These are phyloP conservation scores for Physella acuta DNA, from an alignment of 1,140 invertebrate genomes.

Conservation along the genomic window DNA sequence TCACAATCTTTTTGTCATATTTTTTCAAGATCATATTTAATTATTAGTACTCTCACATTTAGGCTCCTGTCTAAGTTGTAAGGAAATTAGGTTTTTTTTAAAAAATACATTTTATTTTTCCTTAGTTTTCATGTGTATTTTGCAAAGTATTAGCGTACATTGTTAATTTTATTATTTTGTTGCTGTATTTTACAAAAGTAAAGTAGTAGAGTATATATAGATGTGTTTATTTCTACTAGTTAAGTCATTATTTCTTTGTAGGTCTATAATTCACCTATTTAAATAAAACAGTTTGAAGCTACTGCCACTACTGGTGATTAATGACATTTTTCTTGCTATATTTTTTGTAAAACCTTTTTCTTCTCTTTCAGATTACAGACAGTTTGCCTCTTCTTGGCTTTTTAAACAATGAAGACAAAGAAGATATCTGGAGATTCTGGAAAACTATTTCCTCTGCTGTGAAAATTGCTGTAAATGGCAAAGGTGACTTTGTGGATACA, in stretches of 20 bases:
- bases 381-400: slow-evolving; percentile 17
- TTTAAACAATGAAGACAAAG: slow-evolving; percentile 14
- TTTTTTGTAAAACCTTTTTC: neutral
- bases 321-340: neutral
- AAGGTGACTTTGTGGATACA: slow-evolving; percentile 16
- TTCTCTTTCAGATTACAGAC: slow-evolving; percentile 4
- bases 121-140: too few relatives aligned
- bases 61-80: too few relatives aligned
- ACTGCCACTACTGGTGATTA: neutral
- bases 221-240: neutral
- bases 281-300: neutral
- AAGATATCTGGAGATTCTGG: slow-evolving; percentile 22
- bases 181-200: neutral
- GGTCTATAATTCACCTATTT: neutral
- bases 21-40: too few relatives aligned
- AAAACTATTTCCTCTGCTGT: slow-evolving; percentile 25
- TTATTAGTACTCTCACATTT: too few relatives aligned
- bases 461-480: slow-evolving; percentile 25
- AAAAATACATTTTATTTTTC: too few relatives aligned
- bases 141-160: too few relatives aligned
- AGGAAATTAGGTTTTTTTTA: too few relatives aligned
- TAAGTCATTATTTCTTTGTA: neutral
- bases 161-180: too few relatives aligned
- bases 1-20: too few relatives aligned
- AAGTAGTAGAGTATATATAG: neutral